Evolutionary conservation across 2,113 vertebrate genomes (phyloP).

Genomic region (Aphelocoma coerulescens): DNA sequence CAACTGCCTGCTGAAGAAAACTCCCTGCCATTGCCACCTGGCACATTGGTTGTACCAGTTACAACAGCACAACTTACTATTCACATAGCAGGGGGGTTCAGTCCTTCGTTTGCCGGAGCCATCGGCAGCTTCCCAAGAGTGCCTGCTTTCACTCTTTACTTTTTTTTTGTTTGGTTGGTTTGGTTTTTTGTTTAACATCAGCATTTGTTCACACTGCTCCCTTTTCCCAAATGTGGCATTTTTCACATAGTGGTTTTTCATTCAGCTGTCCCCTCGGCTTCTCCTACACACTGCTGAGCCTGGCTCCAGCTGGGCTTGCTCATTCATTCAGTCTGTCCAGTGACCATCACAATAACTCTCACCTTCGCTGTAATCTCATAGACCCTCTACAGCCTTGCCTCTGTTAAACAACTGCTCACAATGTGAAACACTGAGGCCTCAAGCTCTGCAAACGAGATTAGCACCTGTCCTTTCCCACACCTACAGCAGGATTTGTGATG

Average conservation of each 20-base stretch:
- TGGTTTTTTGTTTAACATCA: neutral
- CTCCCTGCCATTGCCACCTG: neutral
- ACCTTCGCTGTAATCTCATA: neutral
- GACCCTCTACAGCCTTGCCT: rapidly evolving
- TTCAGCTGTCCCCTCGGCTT: neutral
- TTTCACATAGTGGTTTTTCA: neutral
- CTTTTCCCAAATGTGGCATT: neutral
- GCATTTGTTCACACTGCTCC: neutral
- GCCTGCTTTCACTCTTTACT: neutral
- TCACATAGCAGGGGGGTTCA: neutral
- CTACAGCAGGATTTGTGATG: neutral
- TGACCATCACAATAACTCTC: neutral
- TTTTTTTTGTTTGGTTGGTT: neutral
- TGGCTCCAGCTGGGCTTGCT: neutral
- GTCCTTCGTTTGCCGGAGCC: neutral
- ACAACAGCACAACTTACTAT: neutral
- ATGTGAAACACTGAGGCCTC: neutral
- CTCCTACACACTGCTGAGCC: neutral
- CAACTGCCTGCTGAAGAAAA: neutral
- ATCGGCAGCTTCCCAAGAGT: neutral
- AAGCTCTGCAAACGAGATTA: neutral
- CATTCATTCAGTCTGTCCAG: neutral
- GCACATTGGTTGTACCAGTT: neutral
- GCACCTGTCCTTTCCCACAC: neutral
- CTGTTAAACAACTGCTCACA: neutral